Conservation (phyloP, 2,888 invertebrate genomes). For the Troides aeacus region DNA sequence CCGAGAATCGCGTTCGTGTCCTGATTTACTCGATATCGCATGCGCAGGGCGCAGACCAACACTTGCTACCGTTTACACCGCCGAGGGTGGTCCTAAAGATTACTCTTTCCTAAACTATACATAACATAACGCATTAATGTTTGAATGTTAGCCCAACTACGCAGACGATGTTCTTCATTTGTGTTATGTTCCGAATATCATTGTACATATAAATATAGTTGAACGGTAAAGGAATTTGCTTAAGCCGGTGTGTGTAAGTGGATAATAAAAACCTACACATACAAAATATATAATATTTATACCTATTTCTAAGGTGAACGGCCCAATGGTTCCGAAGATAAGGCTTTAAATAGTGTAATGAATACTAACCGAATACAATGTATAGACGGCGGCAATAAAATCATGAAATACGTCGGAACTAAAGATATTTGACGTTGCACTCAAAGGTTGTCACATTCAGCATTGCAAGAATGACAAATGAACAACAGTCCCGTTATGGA, state of each 20-base stretch:
- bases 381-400: slow-evolving; percentile 31
- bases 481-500: slow-evolving; percentile 51
- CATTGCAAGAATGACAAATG: slow-evolving; percentile 57
- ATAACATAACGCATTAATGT: background rate
- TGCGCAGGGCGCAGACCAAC: slow-evolving; percentile 51
- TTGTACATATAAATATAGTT: too few relatives aligned
- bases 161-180: background rate
- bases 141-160: background rate
- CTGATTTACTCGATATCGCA: slow-evolving; percentile 70
- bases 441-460: slow-evolving; percentile 49
- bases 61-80: slow-evolving; percentile 55
- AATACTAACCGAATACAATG: background rate
- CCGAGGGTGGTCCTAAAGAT: slow-evolving; percentile 43
- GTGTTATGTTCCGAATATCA: too few relatives aligned
- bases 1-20: slow-evolving; percentile 58
- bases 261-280: too few relatives aligned
- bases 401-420: slow-evolving; percentile 50
- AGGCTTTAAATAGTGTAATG: background rate
- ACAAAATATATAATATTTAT: too few relatives aligned
- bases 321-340: too few relatives aligned
- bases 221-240: too few relatives aligned
- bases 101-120: background rate
- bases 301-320: too few relatives aligned
- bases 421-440: slow-evolving; percentile 53
- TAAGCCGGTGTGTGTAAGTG: too few relatives aligned